Base-by-base conservation (phyloP, 1,140 invertebrate genomes). In the Drosophila pseudoobscura region DNA sequence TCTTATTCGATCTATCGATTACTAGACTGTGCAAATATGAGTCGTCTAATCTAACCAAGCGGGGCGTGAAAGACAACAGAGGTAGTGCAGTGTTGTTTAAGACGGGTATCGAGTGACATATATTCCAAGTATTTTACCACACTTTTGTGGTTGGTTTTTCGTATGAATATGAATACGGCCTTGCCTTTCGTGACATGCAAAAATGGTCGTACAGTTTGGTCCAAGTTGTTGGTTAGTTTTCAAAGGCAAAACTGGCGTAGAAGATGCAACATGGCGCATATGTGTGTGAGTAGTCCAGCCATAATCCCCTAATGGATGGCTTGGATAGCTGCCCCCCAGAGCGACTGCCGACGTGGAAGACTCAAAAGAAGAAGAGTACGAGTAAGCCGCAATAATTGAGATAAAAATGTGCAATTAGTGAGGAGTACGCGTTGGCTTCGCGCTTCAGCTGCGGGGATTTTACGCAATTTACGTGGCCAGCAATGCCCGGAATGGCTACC, bases 361-460 rank as follows among this genome's bases (percentile, higher is more conserved):
- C 46, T 68, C 47, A 45, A 53, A 53, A 64, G 75, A 41, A 70
- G 64, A 87, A 39, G 11, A 70, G 64, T 87, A 39, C 35, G 35
- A 70, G 64, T 85, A 85, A 85, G 78, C 82, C 73, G 78, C 65
- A 85, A 87, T 85, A 85, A 85, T 80, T 82, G 82, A 71, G 82
- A 82, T 80, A 78, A 87, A 88, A 88, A 87, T 85, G 80, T 71
- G 82, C 83, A 85, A 85, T 85, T 85, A 85, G 83, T 78, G 64
- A 71, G 60, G 75, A 66, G 52, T 73, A 70, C 64, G 69, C 63
- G 71, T 66, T 80, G 52, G 69, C 61, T 87, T 59, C 56, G 51
- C 60, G 24, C 58, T 58, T 65, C 56, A 24, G 82, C 74, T 71
- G 69, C 31, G 50, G 64, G 55, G 73, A 85, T 87, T 87, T 63